These are phyloP conservation scores for Seladonia tumulorum DNA, from an alignment of 2,888 invertebrate species.

Conservation along the genomic window DNA sequence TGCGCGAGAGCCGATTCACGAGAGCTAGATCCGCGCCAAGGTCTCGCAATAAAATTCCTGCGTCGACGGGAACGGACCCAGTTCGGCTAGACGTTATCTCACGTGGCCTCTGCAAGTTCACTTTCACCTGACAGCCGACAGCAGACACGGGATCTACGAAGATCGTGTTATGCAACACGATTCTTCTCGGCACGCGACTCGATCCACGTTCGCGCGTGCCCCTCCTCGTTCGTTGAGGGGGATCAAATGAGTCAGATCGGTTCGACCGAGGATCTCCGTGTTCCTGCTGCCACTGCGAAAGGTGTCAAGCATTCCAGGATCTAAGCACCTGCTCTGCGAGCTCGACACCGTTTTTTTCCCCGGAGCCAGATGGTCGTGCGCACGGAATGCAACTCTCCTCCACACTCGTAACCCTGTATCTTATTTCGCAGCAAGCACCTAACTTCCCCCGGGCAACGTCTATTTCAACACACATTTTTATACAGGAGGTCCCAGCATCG, in stretches of 20 bases:
- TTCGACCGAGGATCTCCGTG: not conserved
- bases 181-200: conserved; percentile 1
- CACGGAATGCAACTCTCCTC: not conserved
- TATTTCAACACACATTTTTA: no score
- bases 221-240: not conserved
- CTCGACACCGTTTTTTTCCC: not conserved
- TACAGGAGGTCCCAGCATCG: no score
- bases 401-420: no score
- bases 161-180: conserved; percentile 6
- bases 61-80: conserved; percentile 13
- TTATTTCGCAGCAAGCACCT: no score
- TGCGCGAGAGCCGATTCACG: conserved; percentile 2
- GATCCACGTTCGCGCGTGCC: not conserved
- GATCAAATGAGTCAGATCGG: not conserved
- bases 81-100: not conserved
- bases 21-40: conserved; percentile 6
- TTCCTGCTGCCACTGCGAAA: not conserved
- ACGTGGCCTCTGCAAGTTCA: conserved; percentile 18
- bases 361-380: not conserved
- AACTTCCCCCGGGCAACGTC: no score
- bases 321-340: not conserved
- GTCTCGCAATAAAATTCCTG: conserved; percentile 1
- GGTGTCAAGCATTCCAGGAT: not conserved
- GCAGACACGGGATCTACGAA: not conserved
- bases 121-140: conserved; percentile 30